phyloP scores from a whole-genome alignment of 1,140 invertebrate species.

The Papilio polyxenes region DNA sequence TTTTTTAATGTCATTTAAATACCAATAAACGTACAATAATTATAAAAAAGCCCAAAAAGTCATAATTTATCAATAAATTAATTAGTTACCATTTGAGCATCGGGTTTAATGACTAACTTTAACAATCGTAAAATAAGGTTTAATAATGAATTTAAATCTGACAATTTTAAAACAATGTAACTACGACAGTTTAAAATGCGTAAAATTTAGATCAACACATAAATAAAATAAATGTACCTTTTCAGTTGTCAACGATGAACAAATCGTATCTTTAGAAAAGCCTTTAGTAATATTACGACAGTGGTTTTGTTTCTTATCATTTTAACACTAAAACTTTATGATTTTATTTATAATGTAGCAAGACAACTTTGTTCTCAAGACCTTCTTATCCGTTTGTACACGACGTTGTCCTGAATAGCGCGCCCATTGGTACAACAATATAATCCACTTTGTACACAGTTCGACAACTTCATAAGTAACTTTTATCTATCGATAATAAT shows the following conservation, averaged over 20 bases:
- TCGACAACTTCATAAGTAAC: not conserved
- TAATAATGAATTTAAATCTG: not conserved
- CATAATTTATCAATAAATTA: too few relatives aligned
- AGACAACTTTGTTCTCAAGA: constrained; percentile 1
- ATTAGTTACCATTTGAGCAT: not conserved
- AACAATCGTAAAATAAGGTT: not conserved
- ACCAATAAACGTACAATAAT: not conserved
- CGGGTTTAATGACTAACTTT: not conserved
- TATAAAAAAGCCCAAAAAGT: too few relatives aligned
- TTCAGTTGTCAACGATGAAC: too few relatives aligned
- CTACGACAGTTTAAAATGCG: too few relatives aligned
- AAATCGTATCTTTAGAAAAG: not conserved
- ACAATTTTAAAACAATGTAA: too few relatives aligned
- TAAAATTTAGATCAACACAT: too few relatives aligned
- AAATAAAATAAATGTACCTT: too few relatives aligned
- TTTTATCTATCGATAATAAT: not conserved
- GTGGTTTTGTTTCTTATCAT: constrained; percentile 8
- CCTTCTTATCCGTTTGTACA: not conserved
- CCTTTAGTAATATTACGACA: not conserved
- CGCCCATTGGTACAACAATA: not conserved
- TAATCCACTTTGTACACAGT: not conserved
- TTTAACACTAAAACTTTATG: not conserved
- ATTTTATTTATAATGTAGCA: constrained; percentile 5
- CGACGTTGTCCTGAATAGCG: not conserved
- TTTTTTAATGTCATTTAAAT: constrained; percentile 5